Base-by-base conservation (phyloP, 30 jellyfish, hydroid and myxozoan species). In the Mastigias papua region DNA sequence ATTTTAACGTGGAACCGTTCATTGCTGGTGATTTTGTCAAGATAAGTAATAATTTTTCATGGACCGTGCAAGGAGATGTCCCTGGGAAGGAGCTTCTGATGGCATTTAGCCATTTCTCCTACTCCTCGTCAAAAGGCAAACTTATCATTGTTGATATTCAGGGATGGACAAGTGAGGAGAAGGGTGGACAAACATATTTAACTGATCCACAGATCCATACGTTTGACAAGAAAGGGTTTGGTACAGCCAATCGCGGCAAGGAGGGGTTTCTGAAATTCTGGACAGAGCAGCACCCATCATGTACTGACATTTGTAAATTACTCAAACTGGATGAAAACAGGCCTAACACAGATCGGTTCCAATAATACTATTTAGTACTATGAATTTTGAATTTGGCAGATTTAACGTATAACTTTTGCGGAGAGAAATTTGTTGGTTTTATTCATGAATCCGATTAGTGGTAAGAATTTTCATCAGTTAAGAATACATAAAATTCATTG, bases 131-230 rank as follows among this genome's bases (percentile, higher is more conserved):
- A 17, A 48, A 63, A 46, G 90, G 95, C 13, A 76, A 76, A 54
- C 77, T 57, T 2, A 48, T 86, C 48, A 76, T 86, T 25, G 95
- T 86, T 42, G 95, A 86, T 48, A 86, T 86, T 62, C 95, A 86
- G 32, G 95, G 95, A 34, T 66, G 89, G 95, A 84, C 93, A 21
- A 84, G 82, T 66, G 48, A 58, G 22, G 93, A 84, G 48, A 34
- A 48, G 60, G 71, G 71, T 21, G 93, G 93, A 13, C 87, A 60
- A 62, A 84, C 87, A 11, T 84, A 29, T 35, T 88, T 84, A 20
- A 84, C 93, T 31, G 93, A 84, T 76, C 93, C 93, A 34, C 93
- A 84, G 73, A 84, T 84, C 34, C 93, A 84, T 71, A 71, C 93
- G 0, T n/a, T 60, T 61, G 88, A 84, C 65, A 84, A 84, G 50